phyloP scores from a whole-genome alignment of 2,888 invertebrate genomes.

The Andrena bicolor region DNA sequence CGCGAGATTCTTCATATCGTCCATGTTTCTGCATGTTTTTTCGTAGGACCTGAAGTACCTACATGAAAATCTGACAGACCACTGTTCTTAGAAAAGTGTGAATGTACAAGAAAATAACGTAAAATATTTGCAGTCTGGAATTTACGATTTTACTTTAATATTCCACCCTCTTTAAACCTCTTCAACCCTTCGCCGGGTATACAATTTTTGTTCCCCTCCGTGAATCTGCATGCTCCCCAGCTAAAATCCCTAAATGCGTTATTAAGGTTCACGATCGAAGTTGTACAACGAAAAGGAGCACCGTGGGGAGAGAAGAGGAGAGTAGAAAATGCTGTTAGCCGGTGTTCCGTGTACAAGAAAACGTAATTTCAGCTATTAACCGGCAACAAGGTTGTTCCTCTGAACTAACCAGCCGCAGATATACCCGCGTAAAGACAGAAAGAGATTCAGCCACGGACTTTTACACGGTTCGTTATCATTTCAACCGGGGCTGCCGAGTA shows the following conservation, averaged over 20 bases:
- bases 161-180: not conserved
- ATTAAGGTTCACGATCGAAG: slow-evolving; percentile 49
- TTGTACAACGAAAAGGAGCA: slow-evolving; percentile 20
- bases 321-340: slow-evolving; percentile 64
- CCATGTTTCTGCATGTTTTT: no score
- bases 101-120: not conserved
- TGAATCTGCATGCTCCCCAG: slow-evolving; percentile 1
- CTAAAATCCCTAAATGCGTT: slow-evolving; percentile 41
- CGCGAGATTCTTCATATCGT: no score
- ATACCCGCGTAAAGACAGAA: slow-evolving; percentile 56
- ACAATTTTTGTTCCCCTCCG: not conserved
- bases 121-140: not conserved
- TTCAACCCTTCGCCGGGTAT: not conserved
- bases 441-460: slow-evolving; percentile 47
- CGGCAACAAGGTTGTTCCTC: slow-evolving; percentile 66
- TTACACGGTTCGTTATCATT: slow-evolving; percentile 63
- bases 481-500: slow-evolving; percentile 28
- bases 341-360: slow-evolving; percentile 63
- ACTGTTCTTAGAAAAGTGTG: no score
- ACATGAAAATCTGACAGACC: no score
- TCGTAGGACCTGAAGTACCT: no score
- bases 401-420: slow-evolving; percentile 56
- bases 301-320: slow-evolving; percentile 4
- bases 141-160: slow-evolving; percentile 1
- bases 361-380: slow-evolving; percentile 73